Evolutionary conservation across 2,113 vertebrate genomes (phyloP), one percentile per base, ranked within the genome.

Genomic region (Scopus umbretta): DNA sequence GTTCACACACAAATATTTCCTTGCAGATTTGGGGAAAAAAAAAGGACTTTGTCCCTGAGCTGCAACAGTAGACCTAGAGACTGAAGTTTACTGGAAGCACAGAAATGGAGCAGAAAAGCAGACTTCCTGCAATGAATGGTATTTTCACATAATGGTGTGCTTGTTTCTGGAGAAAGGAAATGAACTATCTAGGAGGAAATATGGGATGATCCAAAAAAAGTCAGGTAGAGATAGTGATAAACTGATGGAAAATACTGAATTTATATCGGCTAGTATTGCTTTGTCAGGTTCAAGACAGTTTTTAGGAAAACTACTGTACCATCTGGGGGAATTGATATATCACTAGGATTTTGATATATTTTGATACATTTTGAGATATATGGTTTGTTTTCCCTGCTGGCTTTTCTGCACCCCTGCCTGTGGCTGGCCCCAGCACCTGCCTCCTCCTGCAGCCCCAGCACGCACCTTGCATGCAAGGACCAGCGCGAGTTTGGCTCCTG

Each of bases 381-480:
- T 9, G 5, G 2, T 10, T 65, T 36, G 4, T 65, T 89, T 76
- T 59, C 11, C 10, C 18, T 58, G 20, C 9, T 22, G 8, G 4
- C 4, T 20, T 1, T 73, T 17, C 40, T 38, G 27, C 26, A 84
- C 2, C 13, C 23, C 36, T 27, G 11, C 23, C 27, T 1, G 1
- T 3, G 1, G 19, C 42, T 68, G n/a, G 19, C 4, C 7, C 10
- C 40, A 62, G 59, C 7, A 43, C 26, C 12, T 0, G 0, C 15
- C 8, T 68, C 58, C 14, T 38, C 18, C 23, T 0, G 4, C 34
- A 83, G 30, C 25, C n/a, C 38, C 1, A 6, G 40, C 0, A 0
- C 17, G 26, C n/a, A 47, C 29, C 22, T 55, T 0, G 2, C 19
- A 4, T 0, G 0, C 0, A 3, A 68, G 34, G 40, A 40, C 5